Evolutionary conservation across 2,113 vertebrate species (phyloP).

Genomic region (Eubucco bourcierii): DNA sequence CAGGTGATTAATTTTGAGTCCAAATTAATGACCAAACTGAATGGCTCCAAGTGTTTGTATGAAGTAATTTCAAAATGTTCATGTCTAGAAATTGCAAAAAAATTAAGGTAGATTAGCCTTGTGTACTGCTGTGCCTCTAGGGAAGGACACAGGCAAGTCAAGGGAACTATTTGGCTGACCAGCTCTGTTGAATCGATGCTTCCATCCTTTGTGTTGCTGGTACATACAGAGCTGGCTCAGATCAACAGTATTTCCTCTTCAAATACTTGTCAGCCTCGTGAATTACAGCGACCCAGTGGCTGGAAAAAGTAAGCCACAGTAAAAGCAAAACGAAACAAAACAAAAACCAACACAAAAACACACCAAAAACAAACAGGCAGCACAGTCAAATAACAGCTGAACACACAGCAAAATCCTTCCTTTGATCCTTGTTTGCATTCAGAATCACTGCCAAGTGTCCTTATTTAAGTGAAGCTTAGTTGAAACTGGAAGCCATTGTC

Average conservation of each 20-base stretch:
- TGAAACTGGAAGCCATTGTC: neutral
- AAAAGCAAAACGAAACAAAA: neutral
- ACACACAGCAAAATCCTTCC: neutral
- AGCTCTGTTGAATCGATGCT: conserved; percentile 67
- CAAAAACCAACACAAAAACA: too few species aligned
- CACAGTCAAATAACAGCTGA: neutral
- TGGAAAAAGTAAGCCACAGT: neutral
- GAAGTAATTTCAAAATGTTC: neutral
- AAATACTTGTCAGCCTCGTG: neutral
- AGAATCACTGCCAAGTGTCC: neutral
- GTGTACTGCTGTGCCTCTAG: neutral
- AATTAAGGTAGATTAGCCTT: neutral
- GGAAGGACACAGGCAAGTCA: neutral
- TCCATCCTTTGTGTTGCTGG: conserved; percentile 67
- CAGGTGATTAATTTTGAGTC: neutral
- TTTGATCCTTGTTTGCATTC: conserved; percentile 4
- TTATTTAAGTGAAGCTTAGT: neutral
- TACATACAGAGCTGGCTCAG: neutral
- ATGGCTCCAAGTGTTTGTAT: neutral
- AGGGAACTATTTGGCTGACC: conserved; percentile 65
- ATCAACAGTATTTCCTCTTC: neutral
- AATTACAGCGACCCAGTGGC: neutral
- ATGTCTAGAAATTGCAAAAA: neutral
- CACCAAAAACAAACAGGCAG: neutral
- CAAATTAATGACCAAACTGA: neutral